Base-by-base conservation (phyloP, 2,797 vertebrate species). In the Alauda arvensis region DNA sequence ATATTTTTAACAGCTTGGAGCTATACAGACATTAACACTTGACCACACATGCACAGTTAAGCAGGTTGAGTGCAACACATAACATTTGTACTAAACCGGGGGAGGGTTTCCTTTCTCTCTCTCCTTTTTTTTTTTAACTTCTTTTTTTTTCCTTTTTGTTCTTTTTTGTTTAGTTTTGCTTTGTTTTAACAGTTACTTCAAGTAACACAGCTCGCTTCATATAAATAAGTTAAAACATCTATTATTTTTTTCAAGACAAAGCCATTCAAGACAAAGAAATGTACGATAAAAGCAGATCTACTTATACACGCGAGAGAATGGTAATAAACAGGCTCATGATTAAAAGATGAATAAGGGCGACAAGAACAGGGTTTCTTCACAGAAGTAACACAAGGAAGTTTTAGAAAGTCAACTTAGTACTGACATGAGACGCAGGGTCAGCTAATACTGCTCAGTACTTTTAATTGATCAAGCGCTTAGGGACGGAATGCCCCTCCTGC, bases 161-260 rank as follows among this genome's bases (percentile, higher is more conserved):
- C 14, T 90, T 93, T 63, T 90, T 83, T 89, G 70, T 53, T 76
- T 60, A 52, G 63, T 94, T 93, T 91, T 42, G 85, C 94, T 95
- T 95, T 95, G 87, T 95, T 97, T 97, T 97, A 97, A 97, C 97
- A 97, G 96, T 98, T 98, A 97, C 97, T 98, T 98, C 97, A 98
- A 98, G 97, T 98, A 98, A 97, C 97, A 97, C 97, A 97, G 97
- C 97, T 97, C 94, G 97, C 97, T 97, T 96, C 96, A 97, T 97
- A 97, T 98, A 98, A 98, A 99, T 99, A 98, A 99, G 98, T 99
- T 98, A 98, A 98, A 97, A 98, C 98, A 98, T 98, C 98, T 97
- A 98, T 97, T 97, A 96, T 97, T 95, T 96, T 97, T 97, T 97
- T 97, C 97, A 97, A 97, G 95, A 97, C 98, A 98, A 98, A 97